Base-by-base conservation (phyloP, 1,140 invertebrate species). In the Drosophila takahashii region DNA sequence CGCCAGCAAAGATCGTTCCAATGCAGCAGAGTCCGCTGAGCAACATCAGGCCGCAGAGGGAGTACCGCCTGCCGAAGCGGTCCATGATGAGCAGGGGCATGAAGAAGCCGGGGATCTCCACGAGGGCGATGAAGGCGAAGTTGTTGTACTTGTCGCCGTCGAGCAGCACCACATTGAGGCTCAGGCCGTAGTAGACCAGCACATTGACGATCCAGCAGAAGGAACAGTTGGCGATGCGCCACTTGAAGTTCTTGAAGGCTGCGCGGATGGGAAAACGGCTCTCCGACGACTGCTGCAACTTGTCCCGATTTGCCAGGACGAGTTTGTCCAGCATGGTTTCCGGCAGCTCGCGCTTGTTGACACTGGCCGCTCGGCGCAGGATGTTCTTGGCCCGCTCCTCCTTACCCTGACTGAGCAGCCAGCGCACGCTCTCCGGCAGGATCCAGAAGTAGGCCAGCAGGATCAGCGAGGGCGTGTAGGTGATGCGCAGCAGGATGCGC, bases 141-240 rank as follows among this genome's bases (percentile, higher is more conserved):
- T 96, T 95, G 13, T 94, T 90, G 91, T 96, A 96, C 77, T 94
- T 95, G 80, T 96, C 94, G 4, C 96, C 96, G 11, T 94, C 94
- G 22, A 97, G 92, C 36, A 95, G 93, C 8, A 96, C 96, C 0
- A 96, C 95, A 89, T 96, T 97, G 42, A 97, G 94, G 8, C 96
- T 96, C 6, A 97, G 91, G 0, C 96, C 97, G 90, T 97, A 97
- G 91, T 96, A 97, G 4, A 97, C 94, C 78, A 97, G 95, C 1
- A 95, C 93, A 71, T 94, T 94, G 2, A 95, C 94, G 2, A 95
- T 92, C 95, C 95, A 96, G 92, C 94, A 96, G 91, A 95, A 94
- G 45, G 93, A 94, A 66, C 95, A 95, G 16, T 94, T 93, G 6
- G 94, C 85, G 53, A 96, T 93, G 29, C 95, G 93, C 78, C 94